Conservation (phyloP, 2,888 invertebrate species). For the Leptopilina syphax region DNA sequence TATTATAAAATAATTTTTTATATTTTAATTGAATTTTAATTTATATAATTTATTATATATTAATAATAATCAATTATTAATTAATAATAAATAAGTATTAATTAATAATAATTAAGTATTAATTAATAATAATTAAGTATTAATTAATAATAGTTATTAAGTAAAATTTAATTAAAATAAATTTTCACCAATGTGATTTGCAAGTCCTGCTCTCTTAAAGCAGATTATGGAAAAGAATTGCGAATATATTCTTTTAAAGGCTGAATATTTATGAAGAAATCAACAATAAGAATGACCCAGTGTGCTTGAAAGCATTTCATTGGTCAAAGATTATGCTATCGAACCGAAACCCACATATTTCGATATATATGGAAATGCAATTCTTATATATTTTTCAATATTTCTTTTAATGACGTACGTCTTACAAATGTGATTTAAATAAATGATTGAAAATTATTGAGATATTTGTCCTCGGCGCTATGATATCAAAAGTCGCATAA, state of each 20-base stretch:
- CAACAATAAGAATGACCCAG: neutral
- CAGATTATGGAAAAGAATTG: conserved; percentile 5
- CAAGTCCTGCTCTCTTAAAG: conserved; percentile 18
- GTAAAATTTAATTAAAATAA: neutral
- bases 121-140: too few relatives aligned
- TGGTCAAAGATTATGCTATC: conserved; percentile 29
- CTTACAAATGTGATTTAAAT: neutral
- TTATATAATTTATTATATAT: too few relatives aligned
- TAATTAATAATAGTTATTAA: too few relatives aligned
- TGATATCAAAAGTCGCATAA: too few relatives aligned
- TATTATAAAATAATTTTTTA: too few relatives aligned
- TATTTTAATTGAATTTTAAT: too few relatives aligned
- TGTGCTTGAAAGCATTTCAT: conserved; percentile 3
- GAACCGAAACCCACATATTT: conserved; percentile 37
- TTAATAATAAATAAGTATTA: too few relatives aligned
- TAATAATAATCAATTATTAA: too few relatives aligned
- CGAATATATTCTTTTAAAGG: neutral
- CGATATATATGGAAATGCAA: conserved; percentile 45
- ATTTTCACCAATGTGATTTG: neutral
- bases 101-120: too few relatives aligned
- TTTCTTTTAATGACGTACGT: neutral
- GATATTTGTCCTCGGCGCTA: too few relatives aligned
- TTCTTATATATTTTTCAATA: neutral
- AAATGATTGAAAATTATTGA: too few relatives aligned
- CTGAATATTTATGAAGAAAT: conserved; percentile 18